These are phyloP conservation scores for Drosophila cardini DNA, from an alignment of 1,140 invertebrate species.

Conservation along the genomic window DNA sequence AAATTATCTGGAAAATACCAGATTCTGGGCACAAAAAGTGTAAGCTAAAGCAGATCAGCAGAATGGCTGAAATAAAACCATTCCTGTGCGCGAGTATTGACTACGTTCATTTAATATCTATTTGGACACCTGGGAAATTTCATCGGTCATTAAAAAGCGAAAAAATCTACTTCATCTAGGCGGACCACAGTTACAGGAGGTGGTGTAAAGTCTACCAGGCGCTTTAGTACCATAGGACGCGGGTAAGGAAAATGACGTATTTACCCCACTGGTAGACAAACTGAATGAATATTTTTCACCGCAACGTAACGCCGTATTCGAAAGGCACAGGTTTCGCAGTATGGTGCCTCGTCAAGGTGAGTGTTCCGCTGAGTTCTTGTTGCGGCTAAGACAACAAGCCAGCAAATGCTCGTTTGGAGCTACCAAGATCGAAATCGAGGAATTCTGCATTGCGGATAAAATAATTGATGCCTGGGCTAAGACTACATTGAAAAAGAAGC, in stretches of 20 bases:
- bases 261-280: background rate
- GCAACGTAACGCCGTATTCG: background rate
- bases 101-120: background rate
- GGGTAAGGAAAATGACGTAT: background rate
- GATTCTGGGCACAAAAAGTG: no score
- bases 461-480: no score
- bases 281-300: background rate
- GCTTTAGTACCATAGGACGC: background rate
- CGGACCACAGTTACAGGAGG: no score
- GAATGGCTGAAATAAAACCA: background rate
- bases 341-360: background rate
- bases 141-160: no score
- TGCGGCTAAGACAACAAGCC: background rate
- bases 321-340: background rate
- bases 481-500: no score
- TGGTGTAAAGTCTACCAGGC: background rate
- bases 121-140: no score
- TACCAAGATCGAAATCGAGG: no score
- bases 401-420: no score
- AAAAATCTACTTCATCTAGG: no score
- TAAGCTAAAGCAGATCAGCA: background rate
- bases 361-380: no score
- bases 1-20: no score
- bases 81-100: background rate
- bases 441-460: no score